These are phyloP conservation scores for Augochlorella aurata DNA, from an alignment of 2,888 invertebrate genomes.

Conservation along the genomic window DNA sequence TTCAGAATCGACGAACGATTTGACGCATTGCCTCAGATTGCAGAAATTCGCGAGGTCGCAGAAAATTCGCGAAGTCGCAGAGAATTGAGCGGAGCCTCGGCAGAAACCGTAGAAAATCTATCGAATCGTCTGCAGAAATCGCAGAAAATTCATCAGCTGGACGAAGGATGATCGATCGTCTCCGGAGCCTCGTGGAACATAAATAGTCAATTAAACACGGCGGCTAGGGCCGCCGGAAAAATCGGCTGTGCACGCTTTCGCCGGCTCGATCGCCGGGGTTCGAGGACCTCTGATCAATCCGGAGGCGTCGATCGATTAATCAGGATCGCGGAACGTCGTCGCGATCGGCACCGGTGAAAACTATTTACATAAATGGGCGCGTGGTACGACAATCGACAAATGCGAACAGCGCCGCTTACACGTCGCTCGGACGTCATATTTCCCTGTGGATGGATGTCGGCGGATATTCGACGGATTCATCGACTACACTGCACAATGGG, in stretches of 20 bases:
- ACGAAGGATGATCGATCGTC: neutral
- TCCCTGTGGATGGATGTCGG: neutral
- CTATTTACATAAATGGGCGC: conserved; percentile 29
- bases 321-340: conserved; percentile 7
- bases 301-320: conserved; percentile 24
- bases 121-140: neutral
- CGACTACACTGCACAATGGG: conserved; percentile 11
- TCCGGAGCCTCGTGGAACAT: neutral
- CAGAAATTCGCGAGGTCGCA: too few relatives aligned
- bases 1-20: too few relatives aligned
- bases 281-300: conserved; percentile 7
- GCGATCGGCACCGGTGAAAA: conserved; percentile 9
- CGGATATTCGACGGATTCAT: conserved; percentile 11
- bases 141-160: neutral
- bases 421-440: conserved; percentile 21
- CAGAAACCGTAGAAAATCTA: neutral
- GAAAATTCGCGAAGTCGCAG: too few relatives aligned
- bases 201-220: conserved; percentile 10
- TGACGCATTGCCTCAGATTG: too few relatives aligned
- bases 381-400: conserved; percentile 14
- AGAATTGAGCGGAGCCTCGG: neutral
- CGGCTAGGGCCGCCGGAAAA: conserved; percentile 3
- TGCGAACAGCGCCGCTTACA: conserved; percentile 15
- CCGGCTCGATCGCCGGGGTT: conserved; percentile 19
- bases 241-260: neutral